Percentiles rank a stretch among this genome's conserved stretches.
phyloP scores from a whole-genome alignment of 1,140 invertebrate species.

The Lepidostoma basale region DNA sequence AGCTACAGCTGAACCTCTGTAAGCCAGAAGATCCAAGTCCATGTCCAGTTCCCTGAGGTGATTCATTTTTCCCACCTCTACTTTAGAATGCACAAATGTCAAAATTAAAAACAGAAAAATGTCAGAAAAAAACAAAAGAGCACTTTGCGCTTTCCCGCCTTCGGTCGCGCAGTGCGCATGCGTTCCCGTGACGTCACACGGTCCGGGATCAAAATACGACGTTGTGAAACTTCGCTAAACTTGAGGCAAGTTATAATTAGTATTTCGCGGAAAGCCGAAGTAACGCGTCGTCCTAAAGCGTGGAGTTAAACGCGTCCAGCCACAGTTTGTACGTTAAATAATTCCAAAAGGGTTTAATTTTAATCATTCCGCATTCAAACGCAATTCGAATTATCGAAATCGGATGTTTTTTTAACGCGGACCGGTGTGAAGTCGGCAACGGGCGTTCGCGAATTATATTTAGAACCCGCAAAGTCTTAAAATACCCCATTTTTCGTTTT shows the following conservation, averaged over 20 bases:
- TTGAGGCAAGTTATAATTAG: slow-evolving; percentile 19
- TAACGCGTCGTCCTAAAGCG: background rate
- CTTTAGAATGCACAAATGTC: background rate
- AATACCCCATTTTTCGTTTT: background rate
- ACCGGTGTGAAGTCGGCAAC: background rate
- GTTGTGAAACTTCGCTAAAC: background rate
- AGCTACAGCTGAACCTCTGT: no score
- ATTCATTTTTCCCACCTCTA: background rate
- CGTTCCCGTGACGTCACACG: slow-evolving; percentile 19
- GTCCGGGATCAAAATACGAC: slow-evolving; percentile 21
- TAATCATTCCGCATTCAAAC: background rate
- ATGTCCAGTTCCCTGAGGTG: no score
- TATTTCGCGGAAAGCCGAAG: slow-evolving; percentile 2
- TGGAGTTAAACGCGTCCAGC: background rate
- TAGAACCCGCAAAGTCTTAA: background rate
- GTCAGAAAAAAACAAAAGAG: background rate
- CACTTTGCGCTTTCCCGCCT: background rate
- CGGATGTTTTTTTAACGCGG: background rate
- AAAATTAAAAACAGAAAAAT: no score
- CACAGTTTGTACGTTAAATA: background rate
- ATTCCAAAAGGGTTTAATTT: background rate
- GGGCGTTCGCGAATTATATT: background rate
- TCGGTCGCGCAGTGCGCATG: background rate
- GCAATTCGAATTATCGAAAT: background rate
- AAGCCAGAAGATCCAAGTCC: no score